Conservation (phyloP, 2,888 invertebrate genomes). For the Melinaea marsaeus region DNA sequence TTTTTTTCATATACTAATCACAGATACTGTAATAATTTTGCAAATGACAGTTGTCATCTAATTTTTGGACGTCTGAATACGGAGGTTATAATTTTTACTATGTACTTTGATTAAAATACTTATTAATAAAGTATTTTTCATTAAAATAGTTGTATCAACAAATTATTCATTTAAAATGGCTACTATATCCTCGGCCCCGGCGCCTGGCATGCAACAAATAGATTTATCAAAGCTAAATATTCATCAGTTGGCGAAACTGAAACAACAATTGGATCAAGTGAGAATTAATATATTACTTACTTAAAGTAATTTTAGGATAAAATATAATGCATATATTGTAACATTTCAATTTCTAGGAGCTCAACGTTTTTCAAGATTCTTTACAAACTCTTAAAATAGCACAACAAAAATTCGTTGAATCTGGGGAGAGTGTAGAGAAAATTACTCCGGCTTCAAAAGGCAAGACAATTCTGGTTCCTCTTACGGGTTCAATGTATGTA, state of each 20-base stretch:
- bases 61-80: neutral
- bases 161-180: conserved; percentile 63
- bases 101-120: conserved; percentile 18
- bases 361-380: conserved; percentile 93
- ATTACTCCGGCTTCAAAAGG: conserved; percentile 86
- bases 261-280: conserved; percentile 92
- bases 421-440: conserved; percentile 89
- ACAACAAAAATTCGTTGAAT: conserved; percentile 92
- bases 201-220: conserved; percentile 84
- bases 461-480: conserved; percentile 92
- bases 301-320: neutral
- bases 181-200: conserved; percentile 79
- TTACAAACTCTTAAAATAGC: conserved; percentile 92
- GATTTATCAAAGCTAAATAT: conserved; percentile 89
- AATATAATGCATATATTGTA: neutral
- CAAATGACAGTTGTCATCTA: conserved; percentile 10
- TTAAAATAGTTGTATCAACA: conserved; percentile 1
- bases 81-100: conserved; percentile 32
- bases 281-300: conserved; percentile 20
- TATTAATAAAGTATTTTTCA: conserved; percentile 12
- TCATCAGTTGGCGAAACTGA: conserved; percentile 88
- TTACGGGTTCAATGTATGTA: conserved; percentile 98
- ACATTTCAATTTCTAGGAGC: conserved; percentile 79
- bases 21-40: neutral
- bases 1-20: too few species aligned